These are phyloP conservation scores for Lasioglossum malachurum DNA, from an alignment of 2,888 invertebrate species.

Conservation along the genomic window DNA sequence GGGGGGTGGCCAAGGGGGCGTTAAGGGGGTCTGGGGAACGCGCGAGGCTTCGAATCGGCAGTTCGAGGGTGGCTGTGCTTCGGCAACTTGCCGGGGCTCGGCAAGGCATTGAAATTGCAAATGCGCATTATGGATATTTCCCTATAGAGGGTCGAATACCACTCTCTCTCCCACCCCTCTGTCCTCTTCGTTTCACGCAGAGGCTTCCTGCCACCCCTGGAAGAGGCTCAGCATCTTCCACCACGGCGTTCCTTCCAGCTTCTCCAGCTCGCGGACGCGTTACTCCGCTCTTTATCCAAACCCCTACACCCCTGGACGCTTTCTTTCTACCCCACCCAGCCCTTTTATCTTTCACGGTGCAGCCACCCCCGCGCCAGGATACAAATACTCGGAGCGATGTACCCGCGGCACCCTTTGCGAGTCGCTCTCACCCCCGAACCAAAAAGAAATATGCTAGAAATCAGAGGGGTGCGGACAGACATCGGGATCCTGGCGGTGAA, in stretches of 20 bases:
- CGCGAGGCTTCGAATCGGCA: conserved; percentile 65
- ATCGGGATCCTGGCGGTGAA: background rate
- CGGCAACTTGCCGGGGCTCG: conserved; percentile 78
- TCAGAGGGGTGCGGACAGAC: background rate
- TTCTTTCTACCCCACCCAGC: conserved; percentile 25
- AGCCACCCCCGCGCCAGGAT: background rate
- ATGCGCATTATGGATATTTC: conserved; percentile 85
- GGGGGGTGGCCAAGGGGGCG: conserved; percentile 19
- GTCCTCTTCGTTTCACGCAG: conserved; percentile 22
- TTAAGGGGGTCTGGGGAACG: conserved; percentile 34
- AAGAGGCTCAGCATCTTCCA: conserved; percentile 22
- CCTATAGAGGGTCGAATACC: conserved; percentile 81
- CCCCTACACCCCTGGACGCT: conserved; percentile 34
- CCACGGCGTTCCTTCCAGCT: conserved; percentile 30
- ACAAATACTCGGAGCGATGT: conserved; percentile 44
- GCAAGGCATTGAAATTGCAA: conserved; percentile 84
- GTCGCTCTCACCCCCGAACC: background rate
- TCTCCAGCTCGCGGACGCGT: conserved; percentile 32
- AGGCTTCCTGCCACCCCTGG: background rate
- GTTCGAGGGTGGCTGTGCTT: conserved; percentile 72
- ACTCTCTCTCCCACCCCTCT: conserved; percentile 67
- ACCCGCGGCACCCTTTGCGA: conserved; percentile 10
- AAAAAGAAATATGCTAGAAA: background rate
- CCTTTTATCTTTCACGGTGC: conserved; percentile 30
- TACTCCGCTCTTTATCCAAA: conserved; percentile 38